A percentile compares a stretch with the other conserved stretches of the same genome.
Evolutionary conservation across 2,888 invertebrate species (phyloP).

Genomic region (Aspidiotus rigidus): DNA sequence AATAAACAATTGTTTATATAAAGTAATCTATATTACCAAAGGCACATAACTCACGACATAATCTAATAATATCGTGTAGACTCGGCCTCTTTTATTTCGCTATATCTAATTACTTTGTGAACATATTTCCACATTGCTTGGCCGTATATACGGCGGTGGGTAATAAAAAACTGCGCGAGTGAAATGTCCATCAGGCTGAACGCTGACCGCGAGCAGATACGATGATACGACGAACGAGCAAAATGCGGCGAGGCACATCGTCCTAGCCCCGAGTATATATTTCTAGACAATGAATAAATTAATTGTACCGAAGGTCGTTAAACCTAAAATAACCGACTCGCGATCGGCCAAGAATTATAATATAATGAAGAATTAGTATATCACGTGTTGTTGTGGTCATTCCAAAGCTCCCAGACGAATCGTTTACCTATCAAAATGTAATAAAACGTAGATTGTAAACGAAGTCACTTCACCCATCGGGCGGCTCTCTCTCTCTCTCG

Average conservation of each 20-base stretch:
- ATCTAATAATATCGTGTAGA: too few relatives aligned
- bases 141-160: neutral
- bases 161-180: neutral
- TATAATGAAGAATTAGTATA: neutral
- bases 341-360: neutral
- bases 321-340: conserved; percentile 1
- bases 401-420: neutral
- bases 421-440: conserved; percentile 2
- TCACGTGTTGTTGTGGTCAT: neutral
- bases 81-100: too few relatives aligned
- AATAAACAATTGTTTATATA: conserved; percentile 2
- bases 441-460: neutral
- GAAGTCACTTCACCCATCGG: too few relatives aligned
- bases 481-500: too few relatives aligned
- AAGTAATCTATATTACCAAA: neutral
- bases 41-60: too few relatives aligned
- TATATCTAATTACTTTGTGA: too few relatives aligned
- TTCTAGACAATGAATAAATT: conserved; percentile 4
- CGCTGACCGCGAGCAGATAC: neutral
- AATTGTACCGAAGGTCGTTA: conserved; percentile 1
- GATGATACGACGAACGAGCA: neutral
- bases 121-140: neutral
- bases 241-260: neutral
- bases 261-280: neutral
- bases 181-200: neutral